phyloP scores from a whole-genome alignment of 2,797 vertebrate species.

The Channallabes apus region DNA sequence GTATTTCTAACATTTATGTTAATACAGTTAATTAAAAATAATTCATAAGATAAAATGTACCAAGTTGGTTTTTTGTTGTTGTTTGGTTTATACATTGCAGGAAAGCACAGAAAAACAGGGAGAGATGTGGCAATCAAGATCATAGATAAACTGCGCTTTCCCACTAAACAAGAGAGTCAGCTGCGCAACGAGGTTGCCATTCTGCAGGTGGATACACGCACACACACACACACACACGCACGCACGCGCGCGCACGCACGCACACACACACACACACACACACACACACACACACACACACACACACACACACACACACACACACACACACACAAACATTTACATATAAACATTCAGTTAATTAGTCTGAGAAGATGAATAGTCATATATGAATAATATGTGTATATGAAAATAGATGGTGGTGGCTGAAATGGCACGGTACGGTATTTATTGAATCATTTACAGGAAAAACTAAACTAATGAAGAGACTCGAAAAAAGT shows the following conservation, averaged over 20 bases:
- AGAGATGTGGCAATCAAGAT: constrained; percentile 98
- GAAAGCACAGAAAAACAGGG: constrained; percentile 95
- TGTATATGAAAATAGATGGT: not conserved
- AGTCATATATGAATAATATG: not conserved
- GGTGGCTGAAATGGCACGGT: too few relatives aligned
- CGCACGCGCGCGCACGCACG: not conserved
- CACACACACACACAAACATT: not conserved
- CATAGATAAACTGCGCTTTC: constrained; percentile 96
- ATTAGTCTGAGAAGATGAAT: not conserved
- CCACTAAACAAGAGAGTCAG: constrained; percentile 97
- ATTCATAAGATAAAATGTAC: not conserved
- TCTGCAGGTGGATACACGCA: constrained; percentile 81
- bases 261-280: not conserved
- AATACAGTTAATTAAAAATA: not conserved
- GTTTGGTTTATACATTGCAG: constrained; percentile 65
- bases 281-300: not conserved
- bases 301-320: too few relatives aligned
- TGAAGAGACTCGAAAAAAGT: too few relatives aligned
- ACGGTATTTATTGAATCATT: too few relatives aligned
- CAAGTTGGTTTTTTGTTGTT: not conserved
- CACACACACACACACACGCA: not conserved
- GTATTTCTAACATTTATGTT: not conserved
- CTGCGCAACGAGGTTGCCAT: constrained; percentile 98
- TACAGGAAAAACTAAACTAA: too few relatives aligned
- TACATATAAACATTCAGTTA: not conserved